Evolutionary conservation across 2,888 invertebrate genomes (phyloP), one percentile per base, ranked within the genome.

Genomic region (Hedya salicella): DNA sequence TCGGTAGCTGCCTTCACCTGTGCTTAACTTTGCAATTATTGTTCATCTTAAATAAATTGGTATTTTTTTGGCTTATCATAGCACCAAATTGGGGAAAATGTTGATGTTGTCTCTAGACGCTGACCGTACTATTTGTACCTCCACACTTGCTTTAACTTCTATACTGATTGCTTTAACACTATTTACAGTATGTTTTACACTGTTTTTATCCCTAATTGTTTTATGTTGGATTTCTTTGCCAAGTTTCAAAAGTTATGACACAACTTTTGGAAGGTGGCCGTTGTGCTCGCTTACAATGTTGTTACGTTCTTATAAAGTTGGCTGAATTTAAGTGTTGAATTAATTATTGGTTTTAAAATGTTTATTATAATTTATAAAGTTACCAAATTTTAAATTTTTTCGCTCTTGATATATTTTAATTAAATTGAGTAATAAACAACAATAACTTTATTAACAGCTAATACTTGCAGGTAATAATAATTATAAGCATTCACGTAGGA

Each of bases 31-130:
- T 54, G 64, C 25, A 11, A 71, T 70, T 68, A 71, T 71, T 74
- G 70, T 73, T 72, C 71, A 69, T 73, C 71, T 68, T 66, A 56
- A 52, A 39, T 42, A 52, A 68, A 71, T 70, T 69, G 67, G 70
- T 56, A 66, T 71, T 69, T 8, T 64, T 64, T 66, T 67, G 14
- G 60, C 63, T 62, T 8, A 11, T 36, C 49, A 57, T 53, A 40
- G 42, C 53, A 36, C 60, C 53, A 66, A 61, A 42, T 62, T 50
- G 61, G 48, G 53, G 62, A 68, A 56, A 52, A 67, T 64, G 14
- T 60, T 69, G 60, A 65, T 65, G 56, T 64, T 67, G 62, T 48
- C 42, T 53, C 32, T 9, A 44, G 52, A 69, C 69, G 72, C 72
- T 70, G 71, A 71, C 71, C 71, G 72, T 72, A 44, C 21, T 39